phyloP scores from a whole-genome alignment of 2,888 invertebrate genomes.

The Heliconius cydno region DNA sequence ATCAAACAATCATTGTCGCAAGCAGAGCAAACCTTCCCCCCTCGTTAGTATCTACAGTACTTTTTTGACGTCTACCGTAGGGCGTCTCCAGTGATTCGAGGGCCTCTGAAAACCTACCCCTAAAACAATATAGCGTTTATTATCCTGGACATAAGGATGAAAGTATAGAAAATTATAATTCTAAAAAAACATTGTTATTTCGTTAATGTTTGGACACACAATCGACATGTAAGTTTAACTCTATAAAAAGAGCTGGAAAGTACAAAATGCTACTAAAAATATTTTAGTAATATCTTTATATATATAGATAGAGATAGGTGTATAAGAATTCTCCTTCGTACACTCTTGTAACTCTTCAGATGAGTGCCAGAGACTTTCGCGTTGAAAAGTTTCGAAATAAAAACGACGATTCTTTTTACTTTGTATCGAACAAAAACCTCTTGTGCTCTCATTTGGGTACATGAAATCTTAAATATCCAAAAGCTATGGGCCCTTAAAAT shows the following conservation, averaged over 20 bases:
- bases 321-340: constrained; percentile 61
- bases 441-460: constrained; percentile 37
- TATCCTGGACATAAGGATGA: constrained; percentile 41
- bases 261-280: constrained; percentile 50
- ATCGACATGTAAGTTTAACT: constrained; percentile 33
- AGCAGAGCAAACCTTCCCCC: constrained; percentile 68
- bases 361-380: constrained; percentile 65
- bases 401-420: constrained; percentile 46
- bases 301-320: constrained; percentile 22
- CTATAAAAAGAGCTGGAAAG: constrained; percentile 51
- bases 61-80: constrained; percentile 79
- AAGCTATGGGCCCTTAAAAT: constrained; percentile 21
- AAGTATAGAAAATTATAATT: constrained; percentile 41
- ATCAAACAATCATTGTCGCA: constrained; percentile 56
- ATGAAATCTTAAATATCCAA: constrained; percentile 24
- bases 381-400: constrained; percentile 50
- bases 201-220: constrained; percentile 28
- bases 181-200: constrained; percentile 30
- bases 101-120: constrained; percentile 57
- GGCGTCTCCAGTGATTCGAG: constrained; percentile 68
- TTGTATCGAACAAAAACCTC: constrained; percentile 46
- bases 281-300: constrained; percentile 19
- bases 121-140: constrained; percentile 46
- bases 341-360: constrained; percentile 67
- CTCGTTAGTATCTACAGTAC: constrained; percentile 75